Base-by-base conservation (phyloP, 2,888 invertebrate species). In the Eilema sororculum region DNA sequence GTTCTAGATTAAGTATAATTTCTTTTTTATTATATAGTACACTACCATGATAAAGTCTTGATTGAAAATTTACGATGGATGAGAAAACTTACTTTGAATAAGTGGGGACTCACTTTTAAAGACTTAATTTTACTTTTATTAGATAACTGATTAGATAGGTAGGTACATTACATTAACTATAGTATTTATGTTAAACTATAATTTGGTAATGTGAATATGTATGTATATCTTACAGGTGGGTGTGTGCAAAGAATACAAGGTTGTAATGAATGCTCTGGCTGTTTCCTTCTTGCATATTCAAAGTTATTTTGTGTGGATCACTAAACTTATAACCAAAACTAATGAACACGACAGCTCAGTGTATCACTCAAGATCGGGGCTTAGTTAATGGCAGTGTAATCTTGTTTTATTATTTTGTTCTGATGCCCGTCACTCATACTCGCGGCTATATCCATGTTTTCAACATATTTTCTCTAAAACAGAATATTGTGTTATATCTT, bases 1-100 rank as follows among this genome's bases (percentile, higher is more conserved):
- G 46, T 72, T 59, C 73, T 67, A 62, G 72, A 65, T 76, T 74
- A 72, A 68, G 56, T 61, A 58, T 62, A 64, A 76, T 78, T 76
- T 78, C 74, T 79, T 64, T 74, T 66, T 73, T 73, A 67, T 70
- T 71, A 64, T 46, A 58, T 65, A 72, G 68, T 58, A 72, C 59
- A 56, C 16, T 28, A 59, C 16, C 20, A 16, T 3, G 37, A 20
- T 12, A 24, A 52, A 52, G 9, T 56, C 25, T 62, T 57, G 9
- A 24, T 30, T n/a, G 10, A 66, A 66, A 41, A 52, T 46, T 9
- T 6, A 24, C 20, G 24, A 25, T 24, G 16, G 37, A 24, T 46
- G 37, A 37, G 24, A 65, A 65, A 41, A 63, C 16, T 62, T 62
- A 59, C 41, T 41, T 41, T 41, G 13, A 41, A 13, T 41, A 41